Evolutionary conservation across 2,888 invertebrate genomes (phyloP).

Genomic region (Agrilus mali): DNA sequence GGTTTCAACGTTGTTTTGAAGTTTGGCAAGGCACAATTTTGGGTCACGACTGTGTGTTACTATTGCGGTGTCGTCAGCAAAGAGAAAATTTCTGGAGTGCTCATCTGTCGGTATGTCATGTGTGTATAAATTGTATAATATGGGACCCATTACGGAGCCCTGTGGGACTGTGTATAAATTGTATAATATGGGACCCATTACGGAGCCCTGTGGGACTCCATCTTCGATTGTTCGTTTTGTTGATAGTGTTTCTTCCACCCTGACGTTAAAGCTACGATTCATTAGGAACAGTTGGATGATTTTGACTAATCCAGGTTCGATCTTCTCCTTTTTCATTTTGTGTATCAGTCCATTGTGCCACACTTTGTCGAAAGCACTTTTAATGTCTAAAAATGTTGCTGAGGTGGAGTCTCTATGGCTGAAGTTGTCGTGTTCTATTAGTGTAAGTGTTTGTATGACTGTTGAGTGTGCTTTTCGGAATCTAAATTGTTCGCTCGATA

Average conservation of each 20-base stretch:
- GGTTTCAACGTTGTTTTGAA: background rate
- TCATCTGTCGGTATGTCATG: background rate
- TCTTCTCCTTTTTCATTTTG: background rate
- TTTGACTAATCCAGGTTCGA: background rate
- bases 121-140: background rate
- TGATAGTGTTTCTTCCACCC: background rate
- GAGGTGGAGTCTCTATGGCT: background rate
- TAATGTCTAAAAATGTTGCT: background rate
- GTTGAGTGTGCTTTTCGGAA: background rate
- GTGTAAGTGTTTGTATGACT: background rate
- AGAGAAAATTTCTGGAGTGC: background rate
- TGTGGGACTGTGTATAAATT: conserved; percentile 3
- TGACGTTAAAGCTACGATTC: background rate
- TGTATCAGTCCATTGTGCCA: background rate
- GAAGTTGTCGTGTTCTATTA: background rate
- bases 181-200: background rate
- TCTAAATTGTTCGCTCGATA: background rate
- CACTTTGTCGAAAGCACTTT: background rate
- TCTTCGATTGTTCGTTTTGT: background rate
- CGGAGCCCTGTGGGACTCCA: background rate
- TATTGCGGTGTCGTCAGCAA: conserved; percentile 1
- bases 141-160: background rate
- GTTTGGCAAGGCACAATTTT: background rate
- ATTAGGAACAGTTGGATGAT: background rate
- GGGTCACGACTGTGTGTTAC: background rate